Evolutionary conservation across 2,113 vertebrate species (phyloP).

Genomic region (Fulica atra): DNA sequence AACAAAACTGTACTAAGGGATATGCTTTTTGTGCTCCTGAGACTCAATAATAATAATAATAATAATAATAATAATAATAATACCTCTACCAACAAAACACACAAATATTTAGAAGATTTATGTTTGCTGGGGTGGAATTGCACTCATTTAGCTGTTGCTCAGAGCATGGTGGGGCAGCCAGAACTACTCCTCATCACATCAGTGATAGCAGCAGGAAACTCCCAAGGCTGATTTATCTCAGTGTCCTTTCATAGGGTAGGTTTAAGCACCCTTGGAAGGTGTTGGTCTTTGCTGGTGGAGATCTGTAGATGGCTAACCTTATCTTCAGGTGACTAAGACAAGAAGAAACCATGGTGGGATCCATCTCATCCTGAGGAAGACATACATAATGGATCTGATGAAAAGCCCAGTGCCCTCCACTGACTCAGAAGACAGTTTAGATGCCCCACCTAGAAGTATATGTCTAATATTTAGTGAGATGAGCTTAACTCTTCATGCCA

Average conservation of each 20-base stretch:
- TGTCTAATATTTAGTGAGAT: background rate
- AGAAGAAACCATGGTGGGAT: background rate
- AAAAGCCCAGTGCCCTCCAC: background rate
- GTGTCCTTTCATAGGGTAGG: background rate
- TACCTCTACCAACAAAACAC: background rate
- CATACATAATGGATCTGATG: background rate
- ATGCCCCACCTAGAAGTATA: background rate
- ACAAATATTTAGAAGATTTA: background rate
- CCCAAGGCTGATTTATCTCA: background rate
- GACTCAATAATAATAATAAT: background rate
- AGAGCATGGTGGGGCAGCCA: background rate
- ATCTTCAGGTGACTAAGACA: background rate
- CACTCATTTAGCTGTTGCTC: background rate
- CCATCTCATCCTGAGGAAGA: background rate
- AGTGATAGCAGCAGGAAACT: background rate
- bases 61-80: background rate
- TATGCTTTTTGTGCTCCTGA: background rate
- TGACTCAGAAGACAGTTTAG: background rate
- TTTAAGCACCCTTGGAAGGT: background rate
- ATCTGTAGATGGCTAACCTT: background rate
- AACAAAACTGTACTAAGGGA: background rate
- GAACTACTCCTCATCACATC: background rate
- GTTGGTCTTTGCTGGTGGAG: background rate
- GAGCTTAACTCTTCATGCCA: background rate
- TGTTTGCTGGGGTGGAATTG: background rate